Percentiles rank a stretch among this genome's conserved stretches.
phyloP scores from a whole-genome alignment of 1,140 invertebrate species.

The Bombus huntii region DNA sequence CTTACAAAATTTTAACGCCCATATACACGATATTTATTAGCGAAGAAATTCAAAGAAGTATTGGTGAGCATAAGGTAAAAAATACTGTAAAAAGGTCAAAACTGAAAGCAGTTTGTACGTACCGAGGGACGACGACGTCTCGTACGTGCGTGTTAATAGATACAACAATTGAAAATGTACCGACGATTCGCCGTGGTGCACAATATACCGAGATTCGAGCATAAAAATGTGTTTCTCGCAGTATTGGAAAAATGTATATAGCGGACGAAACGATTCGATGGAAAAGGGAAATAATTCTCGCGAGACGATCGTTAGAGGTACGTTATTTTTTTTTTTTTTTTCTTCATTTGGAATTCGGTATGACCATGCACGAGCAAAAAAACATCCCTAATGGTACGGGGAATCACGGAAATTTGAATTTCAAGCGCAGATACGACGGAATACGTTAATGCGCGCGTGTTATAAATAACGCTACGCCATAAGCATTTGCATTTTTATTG shows the following conservation, averaged over 20 bases:
- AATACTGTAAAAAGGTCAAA: too few species aligned
- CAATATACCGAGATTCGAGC: neutral
- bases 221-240: neutral
- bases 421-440: constrained; percentile 10
- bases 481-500: constrained; percentile 46
- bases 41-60: too few species aligned
- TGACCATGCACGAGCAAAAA: constrained; percentile 15
- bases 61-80: too few species aligned
- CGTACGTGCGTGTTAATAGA: too few species aligned
- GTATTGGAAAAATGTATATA: neutral
- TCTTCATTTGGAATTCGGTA: constrained; percentile 1
- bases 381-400: constrained; percentile 22
- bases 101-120: too few species aligned
- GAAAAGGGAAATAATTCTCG: neutral
- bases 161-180: neutral
- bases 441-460: constrained; percentile 37
- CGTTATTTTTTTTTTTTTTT: neutral
- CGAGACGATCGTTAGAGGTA: constrained; percentile 7
- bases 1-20: too few species aligned
- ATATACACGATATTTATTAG: too few species aligned
- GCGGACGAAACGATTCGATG: neutral
- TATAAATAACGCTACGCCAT: constrained; percentile 21
- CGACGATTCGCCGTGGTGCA: neutral
- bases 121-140: too few species aligned
- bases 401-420: constrained; percentile 41